A percentile compares a stretch with the other conserved stretches of the same genome.
Conservation (phyloP, 2,113 vertebrate genomes). For the Dromas ardeola region DNA sequence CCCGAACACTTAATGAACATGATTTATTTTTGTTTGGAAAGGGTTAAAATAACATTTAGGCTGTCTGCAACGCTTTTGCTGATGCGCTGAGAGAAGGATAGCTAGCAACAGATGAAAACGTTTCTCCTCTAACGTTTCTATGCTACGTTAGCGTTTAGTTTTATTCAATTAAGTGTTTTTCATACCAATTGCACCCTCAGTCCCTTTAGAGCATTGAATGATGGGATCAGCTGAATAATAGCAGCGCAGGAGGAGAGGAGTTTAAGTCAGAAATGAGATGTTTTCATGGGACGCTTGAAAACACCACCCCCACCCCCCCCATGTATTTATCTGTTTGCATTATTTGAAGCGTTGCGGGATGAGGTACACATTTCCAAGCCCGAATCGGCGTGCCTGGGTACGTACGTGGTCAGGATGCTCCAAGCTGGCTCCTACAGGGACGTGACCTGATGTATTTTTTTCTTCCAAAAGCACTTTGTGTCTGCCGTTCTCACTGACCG, state of each 20-base stretch:
- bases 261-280: background rate
- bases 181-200: background rate
- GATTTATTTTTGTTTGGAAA: background rate
- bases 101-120: rapidly evolving
- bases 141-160: background rate
- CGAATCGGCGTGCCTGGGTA: background rate
- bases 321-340: background rate
- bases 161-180: background rate
- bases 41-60: background rate
- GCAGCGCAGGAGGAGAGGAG: background rate
- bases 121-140: background rate
- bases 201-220: background rate
- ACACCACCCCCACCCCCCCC: too few species aligned
- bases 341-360: background rate
- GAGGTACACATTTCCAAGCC: background rate
- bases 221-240: background rate
- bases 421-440: background rate
- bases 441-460: background rate
- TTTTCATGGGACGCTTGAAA: background rate
- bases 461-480: background rate
- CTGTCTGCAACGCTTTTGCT: background rate
- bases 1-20: background rate
- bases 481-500: background rate
- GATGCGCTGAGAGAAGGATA: background rate
- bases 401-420: background rate